Conservation (phyloP, 1,140 invertebrate genomes). For the Alviniconcha marisindica region DNA sequence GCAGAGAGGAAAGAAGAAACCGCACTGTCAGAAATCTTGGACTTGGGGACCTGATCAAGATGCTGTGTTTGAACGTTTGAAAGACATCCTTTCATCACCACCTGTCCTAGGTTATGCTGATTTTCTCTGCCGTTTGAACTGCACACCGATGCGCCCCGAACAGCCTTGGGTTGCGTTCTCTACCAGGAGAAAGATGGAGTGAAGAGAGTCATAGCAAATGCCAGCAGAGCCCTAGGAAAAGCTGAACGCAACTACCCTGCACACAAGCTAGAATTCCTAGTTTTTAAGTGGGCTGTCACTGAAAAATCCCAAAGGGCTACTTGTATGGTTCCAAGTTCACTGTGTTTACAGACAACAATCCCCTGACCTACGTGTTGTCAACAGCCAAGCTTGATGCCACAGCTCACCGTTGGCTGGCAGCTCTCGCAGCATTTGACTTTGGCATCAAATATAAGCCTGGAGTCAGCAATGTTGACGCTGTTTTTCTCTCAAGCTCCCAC, state of each 20-base stretch:
- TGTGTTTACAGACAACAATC: conserved; percentile 38
- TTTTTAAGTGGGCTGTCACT: conserved; percentile 47
- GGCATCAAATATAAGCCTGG: too few relatives aligned
- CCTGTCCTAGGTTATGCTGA: conserved; percentile 47
- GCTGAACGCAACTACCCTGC: conserved; percentile 27
- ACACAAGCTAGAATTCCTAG: conserved; percentile 46
- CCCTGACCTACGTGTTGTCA: conserved; percentile 23
- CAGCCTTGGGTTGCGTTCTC: conserved; percentile 60
- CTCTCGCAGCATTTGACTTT: too few relatives aligned
- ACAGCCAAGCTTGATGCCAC: too few relatives aligned
- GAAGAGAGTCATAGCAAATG: conserved; percentile 42
- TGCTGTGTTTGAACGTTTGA: conserved; percentile 50
- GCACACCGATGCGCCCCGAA: conserved; percentile 52
- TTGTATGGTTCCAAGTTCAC: conserved; percentile 18
- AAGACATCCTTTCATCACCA: conserved; percentile 34
- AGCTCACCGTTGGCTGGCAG: too few relatives aligned
- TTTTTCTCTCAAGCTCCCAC: too few relatives aligned
- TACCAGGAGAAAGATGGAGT: conserved; percentile 53
- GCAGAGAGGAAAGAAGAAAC: neutral
- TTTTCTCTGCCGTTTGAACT: conserved; percentile 49
- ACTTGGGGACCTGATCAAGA: conserved; percentile 46
- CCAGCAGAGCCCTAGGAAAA: conserved; percentile 33
- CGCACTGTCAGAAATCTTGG: conserved; percentile 32
- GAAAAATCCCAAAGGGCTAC: conserved; percentile 48
- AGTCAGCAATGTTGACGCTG: too few relatives aligned